Conservation (phyloP, 2,888 invertebrate species). For the Pecten maximus region DNA sequence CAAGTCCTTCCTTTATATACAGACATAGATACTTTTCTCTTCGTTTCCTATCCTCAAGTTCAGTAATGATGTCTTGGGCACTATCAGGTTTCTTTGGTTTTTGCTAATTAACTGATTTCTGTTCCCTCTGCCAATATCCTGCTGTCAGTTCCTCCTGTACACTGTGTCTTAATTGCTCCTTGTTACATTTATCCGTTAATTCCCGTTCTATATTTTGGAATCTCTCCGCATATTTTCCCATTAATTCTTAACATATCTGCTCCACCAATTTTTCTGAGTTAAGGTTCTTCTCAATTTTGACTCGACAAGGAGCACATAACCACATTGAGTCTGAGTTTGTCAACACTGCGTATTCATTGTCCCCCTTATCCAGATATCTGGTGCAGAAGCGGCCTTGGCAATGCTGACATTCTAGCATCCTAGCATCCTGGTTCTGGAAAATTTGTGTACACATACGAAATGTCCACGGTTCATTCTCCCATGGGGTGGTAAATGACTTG, state of each 20-base stretch:
- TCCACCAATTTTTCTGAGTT: background rate
- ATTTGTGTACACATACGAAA: too few species aligned
- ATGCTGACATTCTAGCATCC: background rate
- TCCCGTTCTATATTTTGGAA: background rate
- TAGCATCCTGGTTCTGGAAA: background rate
- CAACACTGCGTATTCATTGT: background rate
- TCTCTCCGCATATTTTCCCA: background rate
- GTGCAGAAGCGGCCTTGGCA: slow-evolving; percentile 22
- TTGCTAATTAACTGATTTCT: background rate
- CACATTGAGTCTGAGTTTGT: background rate
- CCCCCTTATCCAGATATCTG: background rate
- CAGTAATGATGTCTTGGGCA: background rate
- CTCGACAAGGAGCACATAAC: background rate
- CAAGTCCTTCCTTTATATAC: background rate
- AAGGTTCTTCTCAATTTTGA: background rate
- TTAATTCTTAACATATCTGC: background rate
- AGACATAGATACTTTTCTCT: background rate
- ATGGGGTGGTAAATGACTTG: too few species aligned
- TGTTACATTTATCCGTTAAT: background rate
- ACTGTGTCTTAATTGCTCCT: background rate
- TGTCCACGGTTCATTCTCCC: too few species aligned
- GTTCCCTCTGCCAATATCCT: background rate
- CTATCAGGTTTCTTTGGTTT: background rate
- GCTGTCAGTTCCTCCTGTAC: background rate
- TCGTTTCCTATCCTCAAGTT: background rate